phyloP scores from a whole-genome alignment of 2,113 vertebrate genomes.

The Condylura cristata region DNA sequence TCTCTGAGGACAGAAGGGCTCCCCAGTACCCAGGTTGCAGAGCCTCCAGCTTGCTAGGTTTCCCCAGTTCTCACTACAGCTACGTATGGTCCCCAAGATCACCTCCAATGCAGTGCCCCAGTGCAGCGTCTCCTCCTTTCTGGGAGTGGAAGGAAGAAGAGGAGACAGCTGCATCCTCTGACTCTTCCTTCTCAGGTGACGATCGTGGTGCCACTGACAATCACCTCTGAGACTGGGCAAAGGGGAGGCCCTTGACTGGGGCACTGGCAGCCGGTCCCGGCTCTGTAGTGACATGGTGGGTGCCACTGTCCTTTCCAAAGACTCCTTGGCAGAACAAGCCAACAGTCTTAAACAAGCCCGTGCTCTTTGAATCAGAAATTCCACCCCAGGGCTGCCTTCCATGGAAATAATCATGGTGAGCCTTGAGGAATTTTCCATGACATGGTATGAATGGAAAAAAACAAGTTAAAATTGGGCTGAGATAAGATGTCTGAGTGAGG shows the following conservation, averaged over 20 bases:
- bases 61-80: neutral
- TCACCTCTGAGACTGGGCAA: neutral
- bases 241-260: neutral
- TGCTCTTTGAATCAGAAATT: neutral
- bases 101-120: neutral
- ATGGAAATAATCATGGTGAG: neutral
- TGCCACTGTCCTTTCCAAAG: neutral
- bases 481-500: neutral
- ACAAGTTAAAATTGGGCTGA: neutral
- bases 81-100: neutral
- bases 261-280: neutral
- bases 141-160: neutral
- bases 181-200: neutral
- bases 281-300: neutral
- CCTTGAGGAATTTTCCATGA: constrained; percentile 3
- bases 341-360: constrained; percentile 19
- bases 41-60: neutral
- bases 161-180: neutral
- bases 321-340: neutral
- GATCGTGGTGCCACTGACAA: neutral
- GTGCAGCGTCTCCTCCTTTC: neutral
- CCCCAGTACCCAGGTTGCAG: neutral
- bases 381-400: neutral
- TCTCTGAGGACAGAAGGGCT: neutral
- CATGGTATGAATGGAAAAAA: constrained; percentile 34